A percentile compares a stretch with the other conserved stretches of the same genome.
phyloP scores from a whole-genome alignment of 1,140 invertebrate species.

The Gonioctena quinquepunctata region DNA sequence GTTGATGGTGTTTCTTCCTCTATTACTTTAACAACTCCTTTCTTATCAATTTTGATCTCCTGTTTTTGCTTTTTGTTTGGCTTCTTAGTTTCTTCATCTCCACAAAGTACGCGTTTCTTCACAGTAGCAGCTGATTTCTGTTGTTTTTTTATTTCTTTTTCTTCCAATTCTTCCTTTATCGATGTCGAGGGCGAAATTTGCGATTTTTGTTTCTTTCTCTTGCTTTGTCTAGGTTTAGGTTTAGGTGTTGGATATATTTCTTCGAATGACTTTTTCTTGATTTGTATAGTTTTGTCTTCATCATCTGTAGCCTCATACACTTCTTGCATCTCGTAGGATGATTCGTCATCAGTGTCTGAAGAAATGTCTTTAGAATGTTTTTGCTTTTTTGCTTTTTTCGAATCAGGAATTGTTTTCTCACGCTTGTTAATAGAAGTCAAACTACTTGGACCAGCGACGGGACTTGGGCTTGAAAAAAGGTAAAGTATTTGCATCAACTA shows the following conservation, averaged over 20 bases:
- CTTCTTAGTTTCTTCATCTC: no score
- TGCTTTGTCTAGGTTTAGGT: slow-evolving; percentile 2
- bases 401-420: no score
- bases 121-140: not conserved
- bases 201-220: not conserved
- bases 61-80: no score
- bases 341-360: no score
- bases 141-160: not conserved
- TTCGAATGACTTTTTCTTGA: not conserved
- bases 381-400: no score
- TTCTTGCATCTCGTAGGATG: no score
- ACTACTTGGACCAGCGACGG: not conserved
- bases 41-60: no score
- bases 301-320: no score
- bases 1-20: no score
- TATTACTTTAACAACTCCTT: no score
- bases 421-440: no score
- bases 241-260: not conserved
- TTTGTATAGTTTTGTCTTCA: not conserved
- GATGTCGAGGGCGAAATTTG: not conserved
- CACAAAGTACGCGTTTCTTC: not conserved
- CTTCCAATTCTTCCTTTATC: slow-evolving; percentile 2
- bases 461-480: not conserved
- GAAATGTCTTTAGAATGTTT: no score
- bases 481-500: not conserved